phyloP scores from a whole-genome alignment of 2,888 invertebrate species.

The Anthoptus insignis region DNA sequence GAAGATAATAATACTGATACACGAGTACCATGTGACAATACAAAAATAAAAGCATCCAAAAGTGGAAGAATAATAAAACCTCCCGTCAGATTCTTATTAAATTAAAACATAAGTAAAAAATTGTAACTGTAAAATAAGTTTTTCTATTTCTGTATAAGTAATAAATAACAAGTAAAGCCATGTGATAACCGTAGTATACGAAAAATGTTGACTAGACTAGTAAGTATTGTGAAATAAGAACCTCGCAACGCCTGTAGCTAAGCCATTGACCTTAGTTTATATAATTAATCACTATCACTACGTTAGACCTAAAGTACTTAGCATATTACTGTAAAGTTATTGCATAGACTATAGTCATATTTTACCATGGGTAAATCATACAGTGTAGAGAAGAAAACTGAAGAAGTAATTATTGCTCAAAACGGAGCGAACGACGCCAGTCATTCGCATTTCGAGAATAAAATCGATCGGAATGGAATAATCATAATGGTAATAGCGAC shows the following conservation, averaged over 20 bases:
- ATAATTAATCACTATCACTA: not conserved
- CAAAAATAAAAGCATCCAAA: not conserved
- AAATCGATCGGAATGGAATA: not conserved
- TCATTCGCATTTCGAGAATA: not conserved
- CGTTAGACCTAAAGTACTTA: not conserved
- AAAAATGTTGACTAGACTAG: not conserved
- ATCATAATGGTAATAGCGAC: not conserved
- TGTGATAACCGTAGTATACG: not conserved
- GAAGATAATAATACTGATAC: too few relatives aligned
- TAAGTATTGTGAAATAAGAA: not conserved
- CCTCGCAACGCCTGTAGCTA: not conserved
- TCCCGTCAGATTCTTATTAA: not conserved
- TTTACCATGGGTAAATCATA: not conserved
- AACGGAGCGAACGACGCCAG: not conserved
- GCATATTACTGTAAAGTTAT: not conserved
- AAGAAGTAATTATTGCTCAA: not conserved
- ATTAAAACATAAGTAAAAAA: not conserved
- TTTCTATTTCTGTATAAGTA: too few relatives aligned
- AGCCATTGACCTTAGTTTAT: not conserved
- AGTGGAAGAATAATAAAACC: not conserved
- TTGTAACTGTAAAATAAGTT: too few relatives aligned
- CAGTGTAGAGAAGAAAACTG: not conserved
- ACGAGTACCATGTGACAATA: not conserved
- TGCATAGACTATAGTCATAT: too few relatives aligned
- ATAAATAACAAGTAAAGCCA: not conserved